Conservation (phyloP, 2,888 invertebrate species). For the Eupelmus urozonus region DNA sequence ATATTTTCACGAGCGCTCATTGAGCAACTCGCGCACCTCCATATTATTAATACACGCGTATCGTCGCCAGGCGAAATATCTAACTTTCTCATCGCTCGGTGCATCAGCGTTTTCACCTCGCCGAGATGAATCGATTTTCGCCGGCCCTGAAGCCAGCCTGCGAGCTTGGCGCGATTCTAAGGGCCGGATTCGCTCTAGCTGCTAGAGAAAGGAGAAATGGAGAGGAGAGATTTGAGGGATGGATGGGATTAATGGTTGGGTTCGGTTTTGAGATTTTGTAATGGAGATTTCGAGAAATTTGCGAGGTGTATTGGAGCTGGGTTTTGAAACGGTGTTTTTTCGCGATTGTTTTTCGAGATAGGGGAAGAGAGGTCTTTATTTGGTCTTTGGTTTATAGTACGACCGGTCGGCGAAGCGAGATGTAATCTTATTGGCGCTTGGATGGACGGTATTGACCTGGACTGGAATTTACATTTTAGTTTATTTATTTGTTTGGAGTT, state of each 20-base stretch:
- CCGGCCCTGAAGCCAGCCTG: not conserved
- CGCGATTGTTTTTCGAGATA: too few relatives aligned
- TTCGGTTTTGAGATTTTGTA: not conserved
- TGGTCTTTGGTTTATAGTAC: too few relatives aligned
- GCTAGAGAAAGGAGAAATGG: not conserved
- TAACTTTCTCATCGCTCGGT: constrained; percentile 39
- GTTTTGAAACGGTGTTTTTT: too few relatives aligned
- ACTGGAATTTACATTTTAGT: too few relatives aligned
- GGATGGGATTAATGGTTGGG: too few relatives aligned
- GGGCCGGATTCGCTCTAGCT: not conserved
- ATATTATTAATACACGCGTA: constrained; percentile 19
- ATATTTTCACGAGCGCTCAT: constrained; percentile 28
- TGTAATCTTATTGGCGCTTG: too few relatives aligned
- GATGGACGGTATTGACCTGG: too few relatives aligned
- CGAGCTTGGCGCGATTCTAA: not conserved
- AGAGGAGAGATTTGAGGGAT: not conserved
- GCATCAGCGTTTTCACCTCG: constrained; percentile 23
- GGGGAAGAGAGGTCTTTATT: too few relatives aligned
- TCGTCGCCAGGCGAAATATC: constrained; percentile 23
- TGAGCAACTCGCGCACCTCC: constrained; percentile 1
- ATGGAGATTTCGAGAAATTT: too few relatives aligned
- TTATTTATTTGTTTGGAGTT: too few relatives aligned
- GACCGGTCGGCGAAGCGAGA: too few relatives aligned
- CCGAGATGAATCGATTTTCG: constrained; percentile 25
- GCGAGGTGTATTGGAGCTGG: too few relatives aligned